phyloP scores from a whole-genome alignment of 2,113 vertebrate species.

The Origma solitaria region DNA sequence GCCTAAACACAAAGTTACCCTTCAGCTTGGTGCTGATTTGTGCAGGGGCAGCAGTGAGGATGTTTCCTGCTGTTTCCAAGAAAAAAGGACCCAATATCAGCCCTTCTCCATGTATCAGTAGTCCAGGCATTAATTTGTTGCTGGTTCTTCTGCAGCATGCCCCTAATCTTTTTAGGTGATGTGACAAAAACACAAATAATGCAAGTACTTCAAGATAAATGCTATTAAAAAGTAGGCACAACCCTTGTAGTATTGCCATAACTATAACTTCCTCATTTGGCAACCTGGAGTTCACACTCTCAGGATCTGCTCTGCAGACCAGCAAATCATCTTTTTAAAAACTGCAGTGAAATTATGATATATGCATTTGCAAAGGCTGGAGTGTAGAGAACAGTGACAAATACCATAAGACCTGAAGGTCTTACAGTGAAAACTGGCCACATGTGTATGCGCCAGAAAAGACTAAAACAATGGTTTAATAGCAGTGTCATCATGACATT shows the following conservation, averaged over 20 bases:
- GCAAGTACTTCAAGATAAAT: neutral
- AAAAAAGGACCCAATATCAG: neutral
- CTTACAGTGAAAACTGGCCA: neutral
- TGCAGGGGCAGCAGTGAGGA: neutral
- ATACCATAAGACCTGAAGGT: neutral
- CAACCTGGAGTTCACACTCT: neutral
- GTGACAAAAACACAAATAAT: neutral
- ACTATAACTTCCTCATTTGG: neutral
- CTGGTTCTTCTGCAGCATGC: neutral
- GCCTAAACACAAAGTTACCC: neutral
- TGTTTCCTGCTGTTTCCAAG: neutral
- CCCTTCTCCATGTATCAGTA: neutral
- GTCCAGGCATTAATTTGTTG: neutral
- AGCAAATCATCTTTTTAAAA: neutral
- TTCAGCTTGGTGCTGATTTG: neutral
- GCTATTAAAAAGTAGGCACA: neutral
- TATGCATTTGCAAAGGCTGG: neutral
- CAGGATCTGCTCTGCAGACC: neutral
- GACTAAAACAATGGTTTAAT: neutral
- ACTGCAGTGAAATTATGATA: neutral
- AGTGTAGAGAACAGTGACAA: neutral
- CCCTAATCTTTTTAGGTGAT: neutral
- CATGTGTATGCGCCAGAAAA: neutral
- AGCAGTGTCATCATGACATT: neutral
- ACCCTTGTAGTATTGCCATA: neutral